Base-by-base conservation (phyloP, 2,113 vertebrate species). In the Macquaria ambigua region DNA sequence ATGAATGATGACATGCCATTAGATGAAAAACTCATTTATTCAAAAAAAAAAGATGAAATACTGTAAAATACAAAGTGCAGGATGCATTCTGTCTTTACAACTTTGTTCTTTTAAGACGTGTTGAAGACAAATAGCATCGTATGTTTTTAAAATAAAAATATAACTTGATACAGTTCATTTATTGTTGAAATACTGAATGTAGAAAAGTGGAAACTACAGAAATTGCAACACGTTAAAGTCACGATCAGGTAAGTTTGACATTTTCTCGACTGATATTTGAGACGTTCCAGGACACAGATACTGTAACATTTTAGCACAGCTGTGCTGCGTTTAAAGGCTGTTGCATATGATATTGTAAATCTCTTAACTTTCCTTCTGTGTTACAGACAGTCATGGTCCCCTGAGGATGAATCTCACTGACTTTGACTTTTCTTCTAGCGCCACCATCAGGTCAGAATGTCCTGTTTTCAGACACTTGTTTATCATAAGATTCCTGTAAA, bases 21-120 rank as follows among this genome's bases (percentile, higher is more conserved):
- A 21, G 25, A 82, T 68, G 9, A 76, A 68, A 15, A 75, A 25
- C 3, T 23, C 0, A 39, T 85, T 79, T 87, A 85, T 83, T 76
- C 15, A 62, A 41, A 25, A 73, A 48, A 48, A 0, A 31, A 31
- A 69, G 2, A 62, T 37, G 5, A 73, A 77, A 58, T n/a, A 28
- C 5, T 21, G 28, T 23, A 21, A 48, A 82, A 3, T 20, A 34
- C 15, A 64, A 77, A 82, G 69, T 79, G 69, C 77, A 74, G 48
- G 9, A 73, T 43, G 39, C 43, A n/a, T 72, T 69, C 39, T 80
- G 43, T 21, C 61, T 25, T 18, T 23, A 20, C 4, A 66, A 73
- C 12, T 55, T 14, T 9, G 25, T 64, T 59, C 28, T 0, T 12
- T 67, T 25, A 14, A n/a, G 21, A 3, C 63, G 46, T 68, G 69